Base-by-base conservation (phyloP, 2,113 vertebrate genomes). In the Bos indicus region DNA sequence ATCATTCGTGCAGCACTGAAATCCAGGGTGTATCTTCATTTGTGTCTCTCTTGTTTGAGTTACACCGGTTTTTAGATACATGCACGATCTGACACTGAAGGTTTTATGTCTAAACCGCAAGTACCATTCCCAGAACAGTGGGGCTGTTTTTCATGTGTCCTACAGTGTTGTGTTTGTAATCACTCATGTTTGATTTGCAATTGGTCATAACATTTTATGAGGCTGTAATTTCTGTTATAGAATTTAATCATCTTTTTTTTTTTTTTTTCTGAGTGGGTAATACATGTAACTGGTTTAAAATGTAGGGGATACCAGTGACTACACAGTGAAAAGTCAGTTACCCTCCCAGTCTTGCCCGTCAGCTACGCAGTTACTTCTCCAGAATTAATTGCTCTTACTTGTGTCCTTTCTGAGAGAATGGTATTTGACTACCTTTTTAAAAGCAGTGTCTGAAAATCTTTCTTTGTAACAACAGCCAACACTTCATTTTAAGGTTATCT, bases 31-130 rank as follows among this genome's bases (percentile, higher is more conserved):
- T 21, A 4, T 90, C 94, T 88, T 91, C 43, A 52, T 95, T 80
- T 85, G 54, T 96, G 43, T 89, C n/a, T 93, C 60, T 94, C 40
- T 84, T 80, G 46, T 85, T 87, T 90, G 64, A 95, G 11, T 85
- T 88, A 78, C 25, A 84, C 7, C 6, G 33, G 64, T 80, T 90
- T 91, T 82, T 96, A 48, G 92, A 59, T 67, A 21, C 3, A 43
- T 30, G 1, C 30, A 14, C 43, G 2, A 88, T 64, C 52, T 88
- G 46, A 59, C 25, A 48, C 12, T 71, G 59, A 67, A 89, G 33
- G 64, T 77, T 93, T 91, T 78, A 23, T 82, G 62, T 91, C 43
- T 93, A 23, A 54, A 77, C 80, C 54, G 56, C 19, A 94, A 54
- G 51, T 56, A 48, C 48, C 86, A 80, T 67, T 52, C 48, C 54